Evolutionary conservation across 1,140 invertebrate species (phyloP), one percentile per base, ranked within the genome.

Genomic region (Euwallacea similis): DNA sequence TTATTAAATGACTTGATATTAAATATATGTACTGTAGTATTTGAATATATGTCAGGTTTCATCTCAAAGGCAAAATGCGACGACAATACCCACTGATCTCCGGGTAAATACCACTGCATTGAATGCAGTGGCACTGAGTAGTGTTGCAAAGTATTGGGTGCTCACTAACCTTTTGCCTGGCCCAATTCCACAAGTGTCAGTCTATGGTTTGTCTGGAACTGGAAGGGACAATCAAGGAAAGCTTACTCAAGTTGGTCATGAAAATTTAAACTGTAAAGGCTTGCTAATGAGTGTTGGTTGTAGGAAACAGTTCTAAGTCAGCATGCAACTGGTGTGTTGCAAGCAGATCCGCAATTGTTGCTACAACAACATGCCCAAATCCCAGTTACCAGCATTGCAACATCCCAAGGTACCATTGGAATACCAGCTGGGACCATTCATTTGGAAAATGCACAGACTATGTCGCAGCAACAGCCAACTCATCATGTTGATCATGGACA

Each of bases 101-200:
- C 76, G 86, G 76, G 86, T 87, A 7, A 87, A 87, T 77, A 86
- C 86, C 6, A 85, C 86, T 42, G 86, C 86, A 47, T 82, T 87
- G 47, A 87, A 86, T 79, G 80, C 81, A 43, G 85, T 87, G 62
- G 84, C 86, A 76, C 81, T 87, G 78, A 86, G 86, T 66, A 87
- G 85, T 80, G 86, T 88, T 61, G 87, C 87, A 43, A 88, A 88
- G 78, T 88, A 88, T 77, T 88, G 87, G 87, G 87, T 88, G 73
- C 83, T 88, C 78, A 88, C 87, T 62, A 88, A 88, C 82, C 80
- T 88, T 60, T 85, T 88, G 76, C 87, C 87, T 16, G 85, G 86
- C 41, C 86, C 86, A 8, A 82, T 88, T 76, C 86, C 87, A 44
- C 87, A 88, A 82, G 87, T 88, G 33, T 86, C 85, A n/a, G 85